Percentiles rank a stretch among this genome's conserved stretches.
Conservation (phyloP, 2,888 invertebrate genomes). For the Drosophila imparisetae region DNA sequence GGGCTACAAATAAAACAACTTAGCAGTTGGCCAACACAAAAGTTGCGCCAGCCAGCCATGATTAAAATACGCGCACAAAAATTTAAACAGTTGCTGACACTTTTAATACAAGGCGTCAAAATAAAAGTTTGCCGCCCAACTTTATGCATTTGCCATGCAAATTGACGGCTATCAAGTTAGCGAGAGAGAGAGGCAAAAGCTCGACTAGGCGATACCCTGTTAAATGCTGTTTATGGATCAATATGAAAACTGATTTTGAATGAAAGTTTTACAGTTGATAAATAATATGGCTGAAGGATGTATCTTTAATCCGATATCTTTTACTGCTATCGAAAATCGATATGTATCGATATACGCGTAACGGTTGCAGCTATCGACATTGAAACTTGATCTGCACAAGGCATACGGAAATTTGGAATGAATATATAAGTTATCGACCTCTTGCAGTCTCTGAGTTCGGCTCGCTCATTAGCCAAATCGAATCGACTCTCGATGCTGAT, state of each 20-base stretch:
- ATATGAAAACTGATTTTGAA: background rate
- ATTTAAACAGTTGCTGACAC: conserved; percentile 58
- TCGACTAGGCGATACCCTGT: background rate
- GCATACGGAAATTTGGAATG: background rate
- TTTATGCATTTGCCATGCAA: conserved; percentile 43
- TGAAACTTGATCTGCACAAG: background rate
- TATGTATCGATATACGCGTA: background rate
- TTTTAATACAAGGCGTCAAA: conserved; percentile 62
- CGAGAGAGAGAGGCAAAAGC: background rate
- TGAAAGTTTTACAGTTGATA: background rate
- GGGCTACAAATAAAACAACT: conserved; percentile 6
- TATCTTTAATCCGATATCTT: background rate
- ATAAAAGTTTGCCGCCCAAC: conserved; percentile 50
- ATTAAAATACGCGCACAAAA: conserved; percentile 54
- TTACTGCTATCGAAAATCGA: background rate
- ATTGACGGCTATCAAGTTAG: conserved; percentile 27
- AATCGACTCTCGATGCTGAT: background rate
- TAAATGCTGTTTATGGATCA: background rate
- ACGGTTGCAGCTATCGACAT: background rate
- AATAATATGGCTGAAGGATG: background rate
- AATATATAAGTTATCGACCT: too few species aligned
- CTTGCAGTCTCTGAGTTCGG: background rate
- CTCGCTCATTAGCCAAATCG: background rate
- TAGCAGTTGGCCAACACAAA: conserved; percentile 10
- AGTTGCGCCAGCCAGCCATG: conserved; percentile 15